Base-by-base conservation (phyloP, 2,888 invertebrate species). In the Sepioteuthis lessoniana region DNA sequence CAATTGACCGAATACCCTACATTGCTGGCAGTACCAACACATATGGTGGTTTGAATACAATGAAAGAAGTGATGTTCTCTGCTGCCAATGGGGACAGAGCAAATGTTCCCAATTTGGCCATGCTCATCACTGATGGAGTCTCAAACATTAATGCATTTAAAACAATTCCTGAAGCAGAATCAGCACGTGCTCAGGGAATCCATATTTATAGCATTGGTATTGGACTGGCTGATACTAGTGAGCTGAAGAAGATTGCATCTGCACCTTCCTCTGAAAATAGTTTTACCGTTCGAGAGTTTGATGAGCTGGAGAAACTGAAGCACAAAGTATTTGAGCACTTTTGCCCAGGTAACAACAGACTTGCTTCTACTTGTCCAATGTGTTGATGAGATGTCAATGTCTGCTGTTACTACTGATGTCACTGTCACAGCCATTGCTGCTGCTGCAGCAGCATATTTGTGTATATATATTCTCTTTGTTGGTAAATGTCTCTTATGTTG, bases 51-150 rank as follows among this genome's bases (percentile, higher is more conserved):
- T 94, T 97, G 19, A 95, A 95, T 31, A 94, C 95, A 28, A 95
- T 96, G 95, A 94, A 96, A 90, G 94, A 94, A n/a, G 94, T 95
- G 42, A 96, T 96, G 96, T 97, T 96, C 94, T 95, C 95, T 3
- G 60, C 93, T n/a, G 94, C 93, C 37, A 95, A 95, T 93, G 97
- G 97, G 25, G 97, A 96, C 94, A 95, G 96, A 93, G 92, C 94
- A 3, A 95, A 95, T 93, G 96, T 96, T 0, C 95, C 95, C 25
- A 96, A 96, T 94, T 94, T 96, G 93, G 96, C 95, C n/a, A 95
- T 97, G 50, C 94, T 97, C 90, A 95, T 97, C 42, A 97, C 97
- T 35, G 97, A 97, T 94, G 97, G 97, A n/a, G 96, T 96, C 19
- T 96, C 96, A n/a, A 97, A 97, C 95, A 96, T 97, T 90, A 96